Percentiles rank a stretch among this genome's conserved stretches.
phyloP scores from a whole-genome alignment of 2,888 invertebrate genomes.

The Platerodrilus igneus region DNA sequence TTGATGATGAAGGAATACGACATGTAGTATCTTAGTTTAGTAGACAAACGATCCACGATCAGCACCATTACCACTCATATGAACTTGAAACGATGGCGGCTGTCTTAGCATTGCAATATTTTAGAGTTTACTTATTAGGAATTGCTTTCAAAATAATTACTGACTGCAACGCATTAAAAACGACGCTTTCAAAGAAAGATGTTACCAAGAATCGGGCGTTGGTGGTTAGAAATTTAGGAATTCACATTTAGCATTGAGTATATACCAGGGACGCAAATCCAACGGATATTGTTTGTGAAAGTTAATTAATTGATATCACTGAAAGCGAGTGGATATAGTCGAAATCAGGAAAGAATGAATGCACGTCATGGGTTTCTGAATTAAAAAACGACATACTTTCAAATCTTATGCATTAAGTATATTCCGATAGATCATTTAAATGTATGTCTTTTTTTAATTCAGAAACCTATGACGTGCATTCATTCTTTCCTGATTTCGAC shows the following conservation, averaged over 20 bases:
- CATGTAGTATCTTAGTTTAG: conserved; percentile 11
- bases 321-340: conserved; percentile 26
- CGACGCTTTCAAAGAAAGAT: conserved; percentile 26
- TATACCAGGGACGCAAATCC: conserved; percentile 32
- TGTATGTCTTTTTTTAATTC: no score
- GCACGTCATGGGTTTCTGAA: no score
- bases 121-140: conserved; percentile 6
- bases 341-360: conserved; percentile 26
- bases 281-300: conserved; percentile 18
- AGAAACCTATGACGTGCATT: no score
- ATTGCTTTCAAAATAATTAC: conserved; percentile 20
- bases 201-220: conserved; percentile 34
- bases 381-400: no score
- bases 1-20: conserved; percentile 3
- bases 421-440: no score
- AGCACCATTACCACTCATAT: conserved; percentile 6
- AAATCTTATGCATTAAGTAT: no score
- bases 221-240: conserved; percentile 37
- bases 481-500: no score
- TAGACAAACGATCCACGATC: conserved; percentile 5
- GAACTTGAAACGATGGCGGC: conserved; percentile 9
- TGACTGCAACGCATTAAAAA: conserved; percentile 29
- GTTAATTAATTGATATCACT: conserved; percentile 9
- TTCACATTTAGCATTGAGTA: conserved; percentile 33
- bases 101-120: background rate